Evolutionary conservation across 2,113 vertebrate genomes (phyloP), one percentile per base, ranked within the genome.

Genomic region (Toxotes chatareus): DNA sequence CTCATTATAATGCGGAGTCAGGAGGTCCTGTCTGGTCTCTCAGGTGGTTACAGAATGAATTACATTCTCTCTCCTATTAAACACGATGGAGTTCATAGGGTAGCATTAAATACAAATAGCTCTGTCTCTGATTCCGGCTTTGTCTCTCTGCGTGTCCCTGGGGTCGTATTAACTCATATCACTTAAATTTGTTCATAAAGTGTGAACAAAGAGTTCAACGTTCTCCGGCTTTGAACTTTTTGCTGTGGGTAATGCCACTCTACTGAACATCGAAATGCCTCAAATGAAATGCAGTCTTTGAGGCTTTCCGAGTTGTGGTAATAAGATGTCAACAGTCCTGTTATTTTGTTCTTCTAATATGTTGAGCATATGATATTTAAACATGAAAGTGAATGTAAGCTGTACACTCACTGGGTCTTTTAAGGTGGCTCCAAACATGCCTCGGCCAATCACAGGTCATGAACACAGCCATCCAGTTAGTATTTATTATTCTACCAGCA

Each of bases 401-500:
- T 53, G n/a, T 23, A 1, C 0, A 1, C 49, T 56, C n/a, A 17
- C 12, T 36, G 6, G 4, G 47, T 79, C 42, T 55, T 56, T 66
- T n/a, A 13, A 47, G n/a, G 27, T 62, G 27, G 10, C 7, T 5
- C 21, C 38, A 13, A n/a, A 66, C 40, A 11, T 1, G 38, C 17
- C 34, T 67, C 21, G n/a, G 34, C 46, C 66, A 67, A 2, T 70
- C 65, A 1, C 16, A 60, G 71, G 67, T 70, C 42, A 32, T 0
- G 11, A 71, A 4, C 36, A 1, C 21, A 55, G 40, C 61, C 34
- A 36, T 79, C 47, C 0, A 5, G 12, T 64, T 57, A n/a, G 40
- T 88, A 44, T 88, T 90, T 93, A 56, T 93, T 93, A 77, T 93
- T 79, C 53, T 1, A 84, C 19, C 69, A 70, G 89, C 87, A 46